These are phyloP conservation scores for Rafetus swinhoei DNA, from an alignment of 2,113 vertebrate genomes.

Conservation along the genomic window DNA sequence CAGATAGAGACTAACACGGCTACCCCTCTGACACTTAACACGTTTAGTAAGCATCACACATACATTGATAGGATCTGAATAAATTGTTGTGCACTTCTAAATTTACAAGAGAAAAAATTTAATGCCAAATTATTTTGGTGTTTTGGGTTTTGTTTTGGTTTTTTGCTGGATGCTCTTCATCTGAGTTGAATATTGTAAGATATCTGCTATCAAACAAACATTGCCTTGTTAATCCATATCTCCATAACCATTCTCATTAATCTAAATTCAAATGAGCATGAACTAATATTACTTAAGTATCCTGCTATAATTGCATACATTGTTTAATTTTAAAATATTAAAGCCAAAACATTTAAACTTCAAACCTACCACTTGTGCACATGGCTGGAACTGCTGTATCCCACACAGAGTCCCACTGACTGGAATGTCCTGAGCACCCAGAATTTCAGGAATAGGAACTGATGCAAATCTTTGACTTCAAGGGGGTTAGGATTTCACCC, in stretches of 20 bases:
- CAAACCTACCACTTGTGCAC: neutral
- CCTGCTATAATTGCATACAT: neutral
- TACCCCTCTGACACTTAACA: no score
- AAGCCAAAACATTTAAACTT: neutral
- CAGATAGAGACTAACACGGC: no score
- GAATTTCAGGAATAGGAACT: neutral
- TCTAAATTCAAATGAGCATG: neutral
- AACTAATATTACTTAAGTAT: neutral
- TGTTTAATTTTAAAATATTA: neutral
- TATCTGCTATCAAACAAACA: neutral
- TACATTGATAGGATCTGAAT: neutral
- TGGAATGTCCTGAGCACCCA: rapidly evolving
- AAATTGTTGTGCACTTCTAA: neutral
- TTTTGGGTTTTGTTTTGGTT: neutral
- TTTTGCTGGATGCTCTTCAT: neutral
- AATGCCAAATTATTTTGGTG: neutral
- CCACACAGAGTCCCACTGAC: neutral
- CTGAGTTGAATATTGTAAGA: neutral
- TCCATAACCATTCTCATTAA: neutral
- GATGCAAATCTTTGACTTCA: neutral
- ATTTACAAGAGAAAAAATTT: neutral
- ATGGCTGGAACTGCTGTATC: neutral
- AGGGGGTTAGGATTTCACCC: neutral
- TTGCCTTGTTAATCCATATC: neutral
- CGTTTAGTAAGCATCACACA: neutral